Evolutionary conservation across 2,888 invertebrate genomes (phyloP).

Genomic region (Leucophora obtusa): DNA sequence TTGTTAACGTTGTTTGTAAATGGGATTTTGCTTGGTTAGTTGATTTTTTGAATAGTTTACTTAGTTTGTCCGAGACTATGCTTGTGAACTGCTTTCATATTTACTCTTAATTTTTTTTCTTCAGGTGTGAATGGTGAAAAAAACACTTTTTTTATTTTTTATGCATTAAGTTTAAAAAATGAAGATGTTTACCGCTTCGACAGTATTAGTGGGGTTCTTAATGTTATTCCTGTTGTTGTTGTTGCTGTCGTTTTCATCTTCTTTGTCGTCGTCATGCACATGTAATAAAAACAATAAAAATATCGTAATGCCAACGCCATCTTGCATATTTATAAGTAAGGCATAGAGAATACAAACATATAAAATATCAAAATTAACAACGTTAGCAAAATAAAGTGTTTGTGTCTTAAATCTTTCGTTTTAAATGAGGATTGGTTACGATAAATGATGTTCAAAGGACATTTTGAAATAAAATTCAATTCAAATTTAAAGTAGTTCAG

Average conservation of each 20-base stretch:
- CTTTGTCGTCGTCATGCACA: conserved; percentile 51
- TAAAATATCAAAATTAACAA: conserved; percentile 5
- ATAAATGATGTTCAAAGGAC: neutral
- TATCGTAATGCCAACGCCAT: conserved; percentile 64
- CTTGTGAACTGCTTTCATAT: conserved; percentile 52
- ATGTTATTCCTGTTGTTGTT: conserved; percentile 26
- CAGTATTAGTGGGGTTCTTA: conserved; percentile 57
- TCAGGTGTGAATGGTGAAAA: conserved; percentile 64
- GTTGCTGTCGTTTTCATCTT: conserved; percentile 41
- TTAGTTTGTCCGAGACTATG: conserved; percentile 22
- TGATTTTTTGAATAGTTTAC: conserved; percentile 51
- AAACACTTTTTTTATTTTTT: conserved; percentile 17
- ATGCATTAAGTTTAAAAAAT: conserved; percentile 54
- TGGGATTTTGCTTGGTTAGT: conserved; percentile 47
- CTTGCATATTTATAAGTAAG: conserved; percentile 64
- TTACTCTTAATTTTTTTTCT: conserved; percentile 47
- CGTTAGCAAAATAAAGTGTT: conserved; percentile 24
- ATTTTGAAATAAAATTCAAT: too few relatives aligned
- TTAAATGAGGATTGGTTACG: neutral
- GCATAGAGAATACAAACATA: conserved; percentile 17
- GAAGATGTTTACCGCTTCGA: conserved; percentile 64
- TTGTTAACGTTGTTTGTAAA: conserved; percentile 36
- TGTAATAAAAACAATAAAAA: conserved; percentile 57
- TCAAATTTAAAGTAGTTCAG: too few relatives aligned
- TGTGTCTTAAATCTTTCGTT: conserved; percentile 42